A percentile compares a stretch with the other conserved stretches of the same genome.
Evolutionary conservation across 2,888 invertebrate species (phyloP).

Genomic region (Trissolcus brochymenae): DNA sequence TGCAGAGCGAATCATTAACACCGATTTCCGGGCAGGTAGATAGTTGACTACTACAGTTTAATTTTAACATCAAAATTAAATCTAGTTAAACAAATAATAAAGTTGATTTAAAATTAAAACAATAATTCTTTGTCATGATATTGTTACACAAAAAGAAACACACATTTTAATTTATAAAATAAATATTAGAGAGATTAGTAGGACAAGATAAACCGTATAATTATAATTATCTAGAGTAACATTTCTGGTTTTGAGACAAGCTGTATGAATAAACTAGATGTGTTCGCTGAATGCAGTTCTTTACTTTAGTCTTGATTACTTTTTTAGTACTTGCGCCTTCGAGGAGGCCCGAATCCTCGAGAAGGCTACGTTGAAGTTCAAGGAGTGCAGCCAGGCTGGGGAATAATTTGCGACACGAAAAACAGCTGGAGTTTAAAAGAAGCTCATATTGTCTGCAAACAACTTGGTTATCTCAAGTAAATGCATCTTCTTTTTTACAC

Average conservation of each 20-base stretch:
- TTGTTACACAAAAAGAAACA: too few species aligned
- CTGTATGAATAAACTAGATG: too few species aligned
- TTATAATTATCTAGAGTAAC: too few species aligned
- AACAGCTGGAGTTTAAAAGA: slow-evolving; percentile 77
- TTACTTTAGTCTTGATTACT: slow-evolving; percentile 8
- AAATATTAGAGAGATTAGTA: too few species aligned
- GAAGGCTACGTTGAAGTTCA: slow-evolving; percentile 77
- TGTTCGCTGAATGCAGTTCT: too few species aligned
- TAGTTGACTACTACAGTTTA: too few species aligned
- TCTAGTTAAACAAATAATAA: background rate
- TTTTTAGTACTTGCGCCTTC: slow-evolving; percentile 73
- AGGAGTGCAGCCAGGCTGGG: slow-evolving; percentile 76
- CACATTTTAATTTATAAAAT: too few species aligned
- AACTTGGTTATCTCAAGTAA: slow-evolving; percentile 77
- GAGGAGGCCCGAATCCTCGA: slow-evolving; percentile 74
- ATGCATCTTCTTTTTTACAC: background rate
- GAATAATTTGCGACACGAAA: slow-evolving; percentile 77
- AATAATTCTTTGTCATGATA: background rate
- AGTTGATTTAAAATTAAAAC: background rate
- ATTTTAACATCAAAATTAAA: too few species aligned
- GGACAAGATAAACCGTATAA: too few species aligned
- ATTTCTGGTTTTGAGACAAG: too few species aligned
- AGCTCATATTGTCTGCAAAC: slow-evolving; percentile 78
- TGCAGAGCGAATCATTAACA: slow-evolving; percentile 57
- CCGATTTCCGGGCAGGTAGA: slow-evolving; percentile 72